These are phyloP conservation scores for roundworm (Caenorhabditis elegans) DNA, from an alignment of 1,140 invertebrate genomes.

Conservation along the genomic window WBcel235 BX284606.5:13470001-13470500, in stretches of 20 bases:
- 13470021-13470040: conserved; percentile 32
- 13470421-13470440: background rate
- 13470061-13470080: conserved; percentile 32
- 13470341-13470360: conserved; percentile 3
- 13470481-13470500: too few species aligned
- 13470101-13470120: conserved; percentile 12
- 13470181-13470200: conserved; percentile 18
- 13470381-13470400: background rate
- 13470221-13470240: conserved; percentile 22
- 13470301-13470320: background rate
- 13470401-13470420: background rate
- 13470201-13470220: conserved; percentile 19
- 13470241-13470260: background rate
- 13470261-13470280: background rate
- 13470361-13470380: background rate
- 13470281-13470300: background rate
- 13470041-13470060: conserved; percentile 32
- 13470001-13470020: conserved; percentile 39
- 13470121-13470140: background rate
- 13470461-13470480: background rate
- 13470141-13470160: background rate
- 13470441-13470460: background rate
- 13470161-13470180: background rate
- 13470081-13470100: conserved; percentile 34
- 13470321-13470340: conserved; percentile 13